Conservation (phyloP, 2,888 invertebrate species). For the Idaea straminata region DNA sequence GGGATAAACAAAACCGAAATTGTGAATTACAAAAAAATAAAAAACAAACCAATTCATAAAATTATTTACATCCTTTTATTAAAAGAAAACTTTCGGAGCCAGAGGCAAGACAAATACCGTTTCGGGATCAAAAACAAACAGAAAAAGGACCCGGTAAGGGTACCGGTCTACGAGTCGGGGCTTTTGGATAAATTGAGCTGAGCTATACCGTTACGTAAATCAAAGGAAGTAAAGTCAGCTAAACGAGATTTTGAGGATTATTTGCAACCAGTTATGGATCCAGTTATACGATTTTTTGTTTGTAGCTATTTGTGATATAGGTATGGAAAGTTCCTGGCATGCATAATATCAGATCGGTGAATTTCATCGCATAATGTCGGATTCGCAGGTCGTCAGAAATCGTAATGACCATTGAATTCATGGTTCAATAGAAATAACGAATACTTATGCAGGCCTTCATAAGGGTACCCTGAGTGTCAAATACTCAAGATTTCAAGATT, state of each 20-base stretch:
- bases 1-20: background rate
- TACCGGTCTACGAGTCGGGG: conserved; percentile 9
- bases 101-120: conserved; percentile 19
- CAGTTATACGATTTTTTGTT: background rate
- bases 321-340: too few species aligned
- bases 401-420: too few species aligned
- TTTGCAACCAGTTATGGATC: background rate
- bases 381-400: too few species aligned
- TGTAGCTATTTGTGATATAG: too few species aligned
- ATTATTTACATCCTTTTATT: background rate
- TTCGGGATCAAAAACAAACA: conserved; percentile 22
- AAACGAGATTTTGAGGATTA: background rate
- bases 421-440: too few species aligned
- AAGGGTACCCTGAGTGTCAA: too few species aligned
- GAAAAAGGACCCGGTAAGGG: conserved; percentile 13
- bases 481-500: too few species aligned
- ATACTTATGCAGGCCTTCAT: too few species aligned
- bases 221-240: conserved; percentile 8
- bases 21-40: background rate
- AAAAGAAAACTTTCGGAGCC: conserved; percentile 4
- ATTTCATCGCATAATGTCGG: too few species aligned
- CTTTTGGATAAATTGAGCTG: conserved; percentile 5
- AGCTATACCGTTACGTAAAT: conserved; percentile 2
- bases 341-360: too few species aligned
- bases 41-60: background rate